Evolutionary conservation across 1,140 invertebrate genomes (phyloP), one percentile per base, ranked within the genome.

Genomic region (Ceratitis capitata): DNA sequence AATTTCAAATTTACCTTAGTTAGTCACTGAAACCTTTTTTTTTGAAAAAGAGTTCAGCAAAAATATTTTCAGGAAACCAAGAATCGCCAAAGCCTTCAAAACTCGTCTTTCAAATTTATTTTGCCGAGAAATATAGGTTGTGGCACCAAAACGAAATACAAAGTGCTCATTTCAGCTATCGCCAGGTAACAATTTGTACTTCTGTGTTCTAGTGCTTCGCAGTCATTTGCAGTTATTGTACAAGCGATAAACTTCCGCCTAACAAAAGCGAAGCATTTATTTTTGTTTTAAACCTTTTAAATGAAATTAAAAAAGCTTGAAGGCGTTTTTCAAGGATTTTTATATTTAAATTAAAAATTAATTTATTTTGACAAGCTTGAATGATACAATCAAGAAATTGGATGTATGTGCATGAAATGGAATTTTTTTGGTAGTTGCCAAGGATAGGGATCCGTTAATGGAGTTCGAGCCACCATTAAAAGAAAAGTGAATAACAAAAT

Each of bases 281-380:
- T 53, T 53, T 53, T 53, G 49, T 53, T 53, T 53, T 53, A 53
- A 53, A 53, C 49, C 49, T 53, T 53, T 53, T 53, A 53, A 53
- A n/a, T n/a, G n/a, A n/a, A 53, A n/a, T 53, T 53, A 53, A 53
- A 53, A 53, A 16, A 16, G n/a, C 12, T 53, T 53, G n/a, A 16
- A 19, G 49, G 49, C 49, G n/a, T 32, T 51, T 53, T 83, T 53
- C 47, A 83, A 83, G 56, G 9, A 83, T 83, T 29, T 83, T 53
- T 16, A 53, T 83, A 26, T 64, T 69, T 39, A 84, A 39, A 56
- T 84, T 84, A 84, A 84, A 84, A 84, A 84, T 29, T 69, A 84
- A 58, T 84, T 49, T 26, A 84, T 84, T 58, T 32, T 39, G 14
- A 19, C 26, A 84, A 84, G 51, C 35, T 26, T 84, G 26, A 6